These are phyloP conservation scores for Gavia stellata DNA, from an alignment of 2,113 vertebrate species.

Conservation along the genomic window DNA sequence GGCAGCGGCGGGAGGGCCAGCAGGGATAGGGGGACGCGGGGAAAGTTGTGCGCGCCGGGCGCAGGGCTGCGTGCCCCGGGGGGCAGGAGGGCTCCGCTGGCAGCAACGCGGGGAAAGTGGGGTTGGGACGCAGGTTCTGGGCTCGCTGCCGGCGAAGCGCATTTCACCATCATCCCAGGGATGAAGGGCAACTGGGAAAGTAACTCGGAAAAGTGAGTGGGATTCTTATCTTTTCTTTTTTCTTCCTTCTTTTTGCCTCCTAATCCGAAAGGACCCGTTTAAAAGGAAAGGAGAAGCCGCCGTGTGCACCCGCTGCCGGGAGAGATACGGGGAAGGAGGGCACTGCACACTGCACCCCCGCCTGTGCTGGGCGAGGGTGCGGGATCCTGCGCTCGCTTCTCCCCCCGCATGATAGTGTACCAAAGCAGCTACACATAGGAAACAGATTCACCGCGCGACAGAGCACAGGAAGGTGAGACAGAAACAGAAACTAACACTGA, in stretches of 20 bases:
- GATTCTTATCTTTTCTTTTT: background rate
- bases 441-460: background rate
- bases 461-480: background rate
- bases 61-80: background rate
- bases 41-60: background rate
- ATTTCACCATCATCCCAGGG: background rate
- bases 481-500: background rate
- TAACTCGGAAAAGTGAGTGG: conserved; percentile 29
- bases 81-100: background rate
- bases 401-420: background rate
- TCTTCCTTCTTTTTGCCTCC: background rate
- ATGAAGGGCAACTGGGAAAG: background rate
- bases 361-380: background rate
- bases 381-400: background rate
- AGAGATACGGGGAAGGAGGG: background rate
- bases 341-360: background rate
- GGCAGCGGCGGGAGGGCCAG: background rate
- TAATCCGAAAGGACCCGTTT: background rate
- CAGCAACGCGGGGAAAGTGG: background rate
- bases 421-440: background rate
- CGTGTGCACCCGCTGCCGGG: background rate
- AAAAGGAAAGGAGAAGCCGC: background rate
- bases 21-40: background rate
- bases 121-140: background rate
- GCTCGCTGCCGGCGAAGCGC: background rate